These are phyloP conservation scores for Hippocampus zosterae DNA, from an alignment of 2,113 vertebrate species.

Conservation along the genomic window DNA sequence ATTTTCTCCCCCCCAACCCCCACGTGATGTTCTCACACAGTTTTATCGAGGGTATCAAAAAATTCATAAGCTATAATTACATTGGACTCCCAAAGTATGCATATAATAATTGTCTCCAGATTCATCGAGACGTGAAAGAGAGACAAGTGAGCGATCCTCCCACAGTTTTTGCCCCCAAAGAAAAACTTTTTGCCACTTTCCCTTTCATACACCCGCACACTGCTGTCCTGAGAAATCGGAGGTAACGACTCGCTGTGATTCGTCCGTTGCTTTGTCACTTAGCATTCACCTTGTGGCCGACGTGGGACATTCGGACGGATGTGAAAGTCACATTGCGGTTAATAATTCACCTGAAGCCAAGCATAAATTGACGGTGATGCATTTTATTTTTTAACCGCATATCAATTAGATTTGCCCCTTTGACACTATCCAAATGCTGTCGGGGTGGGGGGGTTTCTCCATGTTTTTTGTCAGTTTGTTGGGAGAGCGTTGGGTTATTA, in stretches of 20 bases:
- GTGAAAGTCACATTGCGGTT: conserved; percentile 13
- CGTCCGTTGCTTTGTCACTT: conserved; percentile 23
- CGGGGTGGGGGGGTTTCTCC: too few relatives aligned
- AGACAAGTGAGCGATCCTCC: not conserved
- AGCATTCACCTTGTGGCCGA: conserved; percentile 22
- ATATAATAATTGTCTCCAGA: not conserved
- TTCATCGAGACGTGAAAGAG: not conserved
- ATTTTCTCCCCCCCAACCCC: too few relatives aligned
- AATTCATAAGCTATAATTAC: not conserved
- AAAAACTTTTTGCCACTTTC: not conserved
- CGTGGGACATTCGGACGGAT: conserved; percentile 17
- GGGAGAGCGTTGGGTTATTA: conserved; percentile 1
- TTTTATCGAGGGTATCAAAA: not conserved
- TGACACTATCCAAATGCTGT: not conserved
- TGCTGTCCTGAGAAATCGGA: not conserved
- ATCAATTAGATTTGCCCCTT: not conserved
- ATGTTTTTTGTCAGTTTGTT: conserved; percentile 1
- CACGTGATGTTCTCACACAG: not conserved
- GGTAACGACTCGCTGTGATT: conserved; percentile 9
- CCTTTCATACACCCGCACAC: not conserved
- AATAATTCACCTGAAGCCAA: conserved; percentile 18
- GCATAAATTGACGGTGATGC: conserved; percentile 8
- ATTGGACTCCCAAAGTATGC: not conserved
- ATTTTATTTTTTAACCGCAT: not conserved
- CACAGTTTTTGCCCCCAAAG: not conserved